A percentile compares a stretch with the other conserved stretches of the same genome.
Conservation (phyloP, 2,113 vertebrate species). For the Chrysochloris asiatica region DNA sequence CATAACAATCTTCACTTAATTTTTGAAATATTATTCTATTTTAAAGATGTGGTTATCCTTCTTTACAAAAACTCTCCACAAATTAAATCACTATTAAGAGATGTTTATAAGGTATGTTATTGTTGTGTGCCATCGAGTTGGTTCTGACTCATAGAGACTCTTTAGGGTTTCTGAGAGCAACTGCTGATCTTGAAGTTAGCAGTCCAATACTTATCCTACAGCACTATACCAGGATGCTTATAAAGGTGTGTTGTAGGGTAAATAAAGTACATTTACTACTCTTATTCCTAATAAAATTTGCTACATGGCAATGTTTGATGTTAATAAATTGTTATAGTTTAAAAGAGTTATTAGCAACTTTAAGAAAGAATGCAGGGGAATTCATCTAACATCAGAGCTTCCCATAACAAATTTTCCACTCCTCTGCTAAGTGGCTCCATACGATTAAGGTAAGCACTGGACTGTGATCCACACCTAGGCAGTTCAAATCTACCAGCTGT, state of each 20-base stretch:
- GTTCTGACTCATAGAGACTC: too few species aligned
- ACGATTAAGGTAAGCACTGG: too few species aligned
- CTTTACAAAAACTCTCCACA: background rate
- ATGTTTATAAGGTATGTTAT: background rate
- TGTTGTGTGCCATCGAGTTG: too few species aligned
- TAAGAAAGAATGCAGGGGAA: background rate
- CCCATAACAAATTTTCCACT: background rate
- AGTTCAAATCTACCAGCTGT: too few species aligned
- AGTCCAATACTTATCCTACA: too few species aligned
- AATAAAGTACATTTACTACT: background rate
- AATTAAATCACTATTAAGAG: background rate
- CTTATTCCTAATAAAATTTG: conserved; percentile 19
- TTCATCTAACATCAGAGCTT: background rate
- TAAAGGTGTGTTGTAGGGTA: background rate
- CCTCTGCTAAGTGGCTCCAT: background rate
- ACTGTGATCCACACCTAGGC: too few species aligned
- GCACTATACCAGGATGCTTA: too few species aligned
- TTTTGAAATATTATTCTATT: conserved; percentile 2
- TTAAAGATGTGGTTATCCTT: background rate
- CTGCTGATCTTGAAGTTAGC: too few species aligned
- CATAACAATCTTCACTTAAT: background rate
- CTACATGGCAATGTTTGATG: background rate
- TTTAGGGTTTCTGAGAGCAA: too few species aligned
- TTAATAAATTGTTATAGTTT: background rate
- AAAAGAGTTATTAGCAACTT: background rate